Base-by-base conservation (phyloP, 2,797 vertebrate species). In the Chrysolophus pictus region DNA sequence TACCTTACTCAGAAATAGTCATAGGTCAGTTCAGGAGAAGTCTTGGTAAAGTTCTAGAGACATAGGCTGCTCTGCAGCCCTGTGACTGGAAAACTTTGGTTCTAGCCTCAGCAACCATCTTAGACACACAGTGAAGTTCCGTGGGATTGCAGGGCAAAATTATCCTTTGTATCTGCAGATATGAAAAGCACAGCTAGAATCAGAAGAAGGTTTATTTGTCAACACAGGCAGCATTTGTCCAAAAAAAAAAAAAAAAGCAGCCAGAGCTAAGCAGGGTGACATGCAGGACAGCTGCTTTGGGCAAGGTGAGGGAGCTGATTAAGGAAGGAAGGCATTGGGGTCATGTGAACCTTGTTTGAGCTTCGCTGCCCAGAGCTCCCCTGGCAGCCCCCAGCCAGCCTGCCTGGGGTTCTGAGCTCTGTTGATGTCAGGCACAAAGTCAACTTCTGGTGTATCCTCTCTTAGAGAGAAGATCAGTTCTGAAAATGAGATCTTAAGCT, bases 61-160 rank as follows among this genome's bases (percentile, higher is more conserved):
- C 11, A 1, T 8, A 6, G 11, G 7, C 41, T 35, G 46, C 28
- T 60, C 29, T 39, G 2, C 44, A 39, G 33, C 9, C n/a, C 2
- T 0, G 24, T 14, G 11, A 6, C 24, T 16, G 46, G n/a, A 46
- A 70, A n/a, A n/a, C 56, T 87, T 71, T 39, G 33, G 11, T 42
- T 68, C 15, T 0, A 2, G 5, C 2, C 2, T 62, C 22, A 2
- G n/a, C 37, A 41, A 14, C 46, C 28, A 7, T 31, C 49, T 41
- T 1, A 2, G 63, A n/a, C 12, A 14, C 15, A 12, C 10, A 1
- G 13, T 3, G 21, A 24, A 35, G 17, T 46, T 41, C 11, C 7
- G 24, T 16, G 26, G 51, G 37, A 39, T 31, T 31, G 19, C 41
- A 63, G 35, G 42, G 62, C 47, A 73, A 39, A 72, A 9, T 39